Evolutionary conservation across 2,888 invertebrate genomes (phyloP), one percentile per base, ranked within the genome.

Genomic region (Campoplex nolae): DNA sequence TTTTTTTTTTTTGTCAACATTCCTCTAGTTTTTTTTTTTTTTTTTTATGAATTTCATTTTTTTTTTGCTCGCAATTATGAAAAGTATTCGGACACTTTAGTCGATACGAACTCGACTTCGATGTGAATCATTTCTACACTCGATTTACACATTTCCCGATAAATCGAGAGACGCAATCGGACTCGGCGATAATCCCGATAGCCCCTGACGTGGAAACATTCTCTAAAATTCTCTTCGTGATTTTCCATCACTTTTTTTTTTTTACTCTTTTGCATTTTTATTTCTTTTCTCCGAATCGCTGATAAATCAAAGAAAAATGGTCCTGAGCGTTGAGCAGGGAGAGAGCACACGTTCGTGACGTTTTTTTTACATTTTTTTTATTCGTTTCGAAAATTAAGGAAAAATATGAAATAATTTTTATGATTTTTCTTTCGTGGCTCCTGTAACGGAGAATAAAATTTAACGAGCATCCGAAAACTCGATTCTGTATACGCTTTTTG

Each of bases 161-260:
- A 79, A 86, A 54, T 83, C 13, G 23, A 45, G 23, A 35, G 65
- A 45, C 42, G 65, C n/a, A 86, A 83, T 86, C 83, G 28, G 8
- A 35, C 38, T 38, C 38, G 38, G 65, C 23, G 78, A 83, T 83
- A 86, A 86, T 79, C 83, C 45, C 54, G 70, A 68, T 79, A 70
- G 78, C 58, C 70, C 45, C 76, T 23, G 73, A 42, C 54, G 48
- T 45, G 58, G 58, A 70, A 70, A 75, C 42, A 54, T 71, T 74
- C 71, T 79, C 70, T 51, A 32, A 70, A 76, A 83, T 38, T 71
- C 42, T 42, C 51, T 23, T 18, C 48, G 79, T 76, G 68, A 76
- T 80, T 86, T 86, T 86, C 86, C 86, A 79, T 82, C 23, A 38
- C 23, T 56, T 77, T 77, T 67, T 28, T n/a, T 9, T 45, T 58